Percentiles rank a stretch among this genome's conserved stretches.
Conservation (phyloP, 2,888 invertebrate species). For the Meta bourneti region DNA sequence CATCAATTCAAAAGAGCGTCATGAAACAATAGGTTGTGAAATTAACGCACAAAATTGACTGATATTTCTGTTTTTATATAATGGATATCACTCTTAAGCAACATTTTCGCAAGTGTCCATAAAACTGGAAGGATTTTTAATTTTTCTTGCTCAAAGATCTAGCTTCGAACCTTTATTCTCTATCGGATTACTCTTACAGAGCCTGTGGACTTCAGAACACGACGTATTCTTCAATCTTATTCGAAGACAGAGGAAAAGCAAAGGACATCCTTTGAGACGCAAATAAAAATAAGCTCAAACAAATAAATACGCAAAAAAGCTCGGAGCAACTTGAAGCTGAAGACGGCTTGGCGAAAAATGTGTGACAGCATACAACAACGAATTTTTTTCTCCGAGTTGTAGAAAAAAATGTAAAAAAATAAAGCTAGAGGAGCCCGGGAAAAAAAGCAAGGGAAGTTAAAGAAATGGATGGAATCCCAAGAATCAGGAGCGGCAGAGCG, state of each 20-base stretch:
- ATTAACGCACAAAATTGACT: too few species aligned
- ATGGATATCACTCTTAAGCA: too few species aligned
- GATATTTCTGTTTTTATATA: too few species aligned
- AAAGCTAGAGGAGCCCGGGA: slow-evolving; percentile 17
- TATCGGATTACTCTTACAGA: slow-evolving; percentile 21
- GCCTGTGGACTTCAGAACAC: neutral
- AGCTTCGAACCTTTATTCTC: neutral
- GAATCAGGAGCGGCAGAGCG: slow-evolving; percentile 66
- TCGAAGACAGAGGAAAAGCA: slow-evolving; percentile 1
- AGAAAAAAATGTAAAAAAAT: slow-evolving; percentile 42
- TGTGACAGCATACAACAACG: slow-evolving; percentile 47
- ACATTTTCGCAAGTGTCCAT: too few species aligned
- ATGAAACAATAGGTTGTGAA: too few species aligned
- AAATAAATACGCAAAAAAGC: slow-evolving; percentile 51
- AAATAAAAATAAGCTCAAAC: slow-evolving; percentile 32
- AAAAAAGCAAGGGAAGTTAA: slow-evolving; percentile 49
- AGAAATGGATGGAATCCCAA: slow-evolving; percentile 65
- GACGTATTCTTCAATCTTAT: slow-evolving; percentile 27
- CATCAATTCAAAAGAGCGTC: too few species aligned
- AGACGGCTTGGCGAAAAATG: slow-evolving; percentile 50
- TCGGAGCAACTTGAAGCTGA: slow-evolving; percentile 41
- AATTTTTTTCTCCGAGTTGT: slow-evolving; percentile 18
- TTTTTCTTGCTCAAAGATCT: neutral
- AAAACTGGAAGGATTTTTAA: neutral
- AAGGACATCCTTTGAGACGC: slow-evolving; percentile 22